phyloP scores from a whole-genome alignment of 2,797 vertebrate genomes.

The Erethizon dorsatum region DNA sequence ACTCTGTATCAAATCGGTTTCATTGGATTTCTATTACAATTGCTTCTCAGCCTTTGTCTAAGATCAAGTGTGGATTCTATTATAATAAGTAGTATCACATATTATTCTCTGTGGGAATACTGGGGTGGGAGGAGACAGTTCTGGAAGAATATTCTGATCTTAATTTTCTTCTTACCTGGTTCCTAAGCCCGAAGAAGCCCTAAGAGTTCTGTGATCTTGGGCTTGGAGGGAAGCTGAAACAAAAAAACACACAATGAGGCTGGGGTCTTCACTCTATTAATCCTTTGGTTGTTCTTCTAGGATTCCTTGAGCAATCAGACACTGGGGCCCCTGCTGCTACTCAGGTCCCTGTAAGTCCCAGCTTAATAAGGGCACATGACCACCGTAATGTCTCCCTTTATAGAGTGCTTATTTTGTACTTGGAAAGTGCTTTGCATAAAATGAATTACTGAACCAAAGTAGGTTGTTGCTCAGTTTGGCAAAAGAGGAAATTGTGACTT shows the following conservation, averaged over 20 bases:
- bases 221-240: not conserved
- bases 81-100: conserved; percentile 42
- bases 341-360: not conserved
- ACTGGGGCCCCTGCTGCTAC: not conserved
- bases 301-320: not conserved
- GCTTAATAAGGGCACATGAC: not conserved
- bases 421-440: not conserved
- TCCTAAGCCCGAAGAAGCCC: not conserved
- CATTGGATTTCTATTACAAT: conserved; percentile 50
- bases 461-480: conserved; percentile 33
- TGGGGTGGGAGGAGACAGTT: not conserved
- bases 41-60: not conserved
- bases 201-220: conserved; percentile 32
- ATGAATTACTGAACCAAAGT: not conserved
- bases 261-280: not conserved
- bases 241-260: not conserved
- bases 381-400: not conserved
- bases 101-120: not conserved
- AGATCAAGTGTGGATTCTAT: conserved; percentile 1
- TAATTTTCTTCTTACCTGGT: conserved; percentile 12
- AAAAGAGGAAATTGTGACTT: conserved; percentile 55
- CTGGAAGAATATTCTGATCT: conserved; percentile 29
- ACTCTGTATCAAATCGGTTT: not conserved
- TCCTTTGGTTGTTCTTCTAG: not conserved
- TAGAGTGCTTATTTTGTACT: not conserved